phyloP scores from a whole-genome alignment of 2,113 vertebrate species.

The Chaetops frenatus region DNA sequence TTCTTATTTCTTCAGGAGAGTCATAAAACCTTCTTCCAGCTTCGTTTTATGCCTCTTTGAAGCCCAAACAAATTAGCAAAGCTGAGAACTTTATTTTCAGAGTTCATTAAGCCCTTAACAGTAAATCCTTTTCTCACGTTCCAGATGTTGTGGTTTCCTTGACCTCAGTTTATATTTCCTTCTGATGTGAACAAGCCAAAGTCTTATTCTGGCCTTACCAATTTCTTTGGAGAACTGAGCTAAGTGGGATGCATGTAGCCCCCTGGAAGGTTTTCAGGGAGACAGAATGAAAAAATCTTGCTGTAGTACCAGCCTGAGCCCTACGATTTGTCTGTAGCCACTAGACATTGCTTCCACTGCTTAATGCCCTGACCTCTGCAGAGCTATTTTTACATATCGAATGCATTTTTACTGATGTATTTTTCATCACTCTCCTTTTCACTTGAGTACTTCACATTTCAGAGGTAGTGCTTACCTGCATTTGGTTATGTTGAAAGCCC shows the following conservation, averaged over 20 bases:
- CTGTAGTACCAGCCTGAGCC: neutral
- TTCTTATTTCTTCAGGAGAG: slow-evolving; percentile 58
- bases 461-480: neutral
- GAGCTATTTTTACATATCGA: neutral
- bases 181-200: slow-evolving; percentile 47
- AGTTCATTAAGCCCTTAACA: slow-evolving; percentile 78
- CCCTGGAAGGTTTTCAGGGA: neutral
- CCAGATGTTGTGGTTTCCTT: slow-evolving; percentile 79
- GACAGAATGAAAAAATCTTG: neutral
- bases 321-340: neutral
- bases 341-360: neutral
- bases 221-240: neutral
- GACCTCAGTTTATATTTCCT: slow-evolving; percentile 70
- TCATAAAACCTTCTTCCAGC: slow-evolving; percentile 66
- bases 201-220: neutral
- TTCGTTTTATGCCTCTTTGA: slow-evolving; percentile 69
- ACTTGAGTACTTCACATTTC: neutral
- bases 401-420: slow-evolving; percentile 17
- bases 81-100: slow-evolving; percentile 77
- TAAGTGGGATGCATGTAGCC: neutral
- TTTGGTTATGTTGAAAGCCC: neutral
- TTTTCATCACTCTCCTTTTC: slow-evolving; percentile 30
- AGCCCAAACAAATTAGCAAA: slow-evolving; percentile 76
- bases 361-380: neutral
- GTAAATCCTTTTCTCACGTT: slow-evolving; percentile 74